Evolutionary conservation across 1,140 invertebrate species (phyloP).

Genomic region (Drosophila persimilis): DNA sequence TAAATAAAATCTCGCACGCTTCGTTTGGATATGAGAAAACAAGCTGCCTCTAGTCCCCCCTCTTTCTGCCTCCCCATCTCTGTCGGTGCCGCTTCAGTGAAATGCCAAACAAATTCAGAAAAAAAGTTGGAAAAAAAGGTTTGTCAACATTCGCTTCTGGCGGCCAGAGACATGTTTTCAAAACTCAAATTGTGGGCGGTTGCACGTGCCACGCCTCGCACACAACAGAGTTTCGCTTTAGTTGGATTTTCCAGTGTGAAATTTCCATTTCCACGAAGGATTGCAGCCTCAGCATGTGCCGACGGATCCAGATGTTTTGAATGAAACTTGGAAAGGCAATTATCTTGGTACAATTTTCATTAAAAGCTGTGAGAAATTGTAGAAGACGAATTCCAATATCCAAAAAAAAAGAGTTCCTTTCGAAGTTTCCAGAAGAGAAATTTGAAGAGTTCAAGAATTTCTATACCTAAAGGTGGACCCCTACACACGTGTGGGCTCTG

Average conservation of each 20-base stretch:
- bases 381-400: no score
- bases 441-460: no score
- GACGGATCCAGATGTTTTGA: slow-evolving; percentile 3
- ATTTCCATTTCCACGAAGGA: slow-evolving; percentile 25
- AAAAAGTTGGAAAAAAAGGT: slow-evolving; percentile 41
- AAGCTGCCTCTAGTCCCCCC: not conserved
- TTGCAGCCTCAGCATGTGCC: slow-evolving; percentile 10
- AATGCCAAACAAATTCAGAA: slow-evolving; percentile 54
- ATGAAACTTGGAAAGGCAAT: slow-evolving; percentile 12
- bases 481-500: no score
- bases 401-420: no score
- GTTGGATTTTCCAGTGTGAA: slow-evolving; percentile 7
- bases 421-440: no score
- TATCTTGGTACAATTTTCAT: no score
- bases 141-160: slow-evolving; percentile 52
- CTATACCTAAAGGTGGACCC: no score
- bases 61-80: no score
- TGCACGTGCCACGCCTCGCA: slow-evolving; percentile 47
- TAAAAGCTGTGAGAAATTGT: no score
- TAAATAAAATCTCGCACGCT: slow-evolving; percentile 76
- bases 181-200: slow-evolving; percentile 58
- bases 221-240: slow-evolving; percentile 29
- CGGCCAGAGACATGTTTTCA: slow-evolving; percentile 13
- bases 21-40: slow-evolving; percentile 60
- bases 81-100: slow-evolving; percentile 8